Evolutionary conservation across 2,797 vertebrate genomes (phyloP).

Genomic region (Moxostoma hubbsi): DNA sequence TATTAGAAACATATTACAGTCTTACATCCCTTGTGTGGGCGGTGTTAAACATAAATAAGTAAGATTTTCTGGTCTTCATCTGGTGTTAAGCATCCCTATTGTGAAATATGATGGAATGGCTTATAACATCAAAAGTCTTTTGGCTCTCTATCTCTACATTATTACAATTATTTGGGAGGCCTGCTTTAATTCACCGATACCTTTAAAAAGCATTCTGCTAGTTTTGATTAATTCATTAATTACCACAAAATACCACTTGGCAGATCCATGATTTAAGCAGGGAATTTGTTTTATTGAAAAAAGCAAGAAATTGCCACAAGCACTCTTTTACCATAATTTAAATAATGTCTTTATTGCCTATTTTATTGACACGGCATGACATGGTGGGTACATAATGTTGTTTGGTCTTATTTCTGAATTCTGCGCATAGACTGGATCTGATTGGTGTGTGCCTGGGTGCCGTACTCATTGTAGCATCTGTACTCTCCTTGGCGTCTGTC

Average conservation of each 20-base stretch:
- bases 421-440: constrained; percentile 97
- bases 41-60: not conserved
- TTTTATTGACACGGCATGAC: constrained; percentile 73
- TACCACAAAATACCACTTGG: not conserved
- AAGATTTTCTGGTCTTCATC: not conserved
- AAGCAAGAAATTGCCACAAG: constrained; percentile 67
- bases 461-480: constrained; percentile 91
- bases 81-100: not conserved
- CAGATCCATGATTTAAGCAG: constrained; percentile 32
- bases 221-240: not conserved
- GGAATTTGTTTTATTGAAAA: constrained; percentile 32
- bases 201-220: not conserved
- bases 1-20: constrained; percentile 74
- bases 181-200: not conserved
- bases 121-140: not conserved
- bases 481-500: constrained; percentile 94
- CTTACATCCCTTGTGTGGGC: constrained; percentile 50
- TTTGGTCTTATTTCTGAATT: constrained; percentile 87
- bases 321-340: constrained; percentile 67
- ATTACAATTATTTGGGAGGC: not conserved
- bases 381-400: constrained; percentile 60
- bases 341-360: constrained; percentile 82
- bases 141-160: not conserved
- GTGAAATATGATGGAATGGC: not conserved
- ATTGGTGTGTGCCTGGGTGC: constrained; percentile 95